These are phyloP conservation scores for Urocitellus parryii DNA, from an alignment of 2,113 vertebrate genomes.

Conservation along the genomic window DNA sequence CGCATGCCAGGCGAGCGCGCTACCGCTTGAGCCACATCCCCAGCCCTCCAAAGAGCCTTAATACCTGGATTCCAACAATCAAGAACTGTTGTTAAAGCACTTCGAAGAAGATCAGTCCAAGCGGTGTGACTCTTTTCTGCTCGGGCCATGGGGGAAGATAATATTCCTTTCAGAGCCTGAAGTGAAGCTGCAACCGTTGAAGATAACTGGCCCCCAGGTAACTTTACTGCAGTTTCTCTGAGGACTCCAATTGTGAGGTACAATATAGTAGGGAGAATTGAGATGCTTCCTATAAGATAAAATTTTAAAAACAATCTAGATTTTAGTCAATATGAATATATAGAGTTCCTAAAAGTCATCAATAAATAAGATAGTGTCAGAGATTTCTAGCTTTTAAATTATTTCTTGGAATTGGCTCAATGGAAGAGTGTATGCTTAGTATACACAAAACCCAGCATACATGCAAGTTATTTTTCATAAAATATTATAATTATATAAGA, in stretches of 20 bases:
- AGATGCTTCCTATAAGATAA: constrained; percentile 92
- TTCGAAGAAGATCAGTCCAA: constrained; percentile 92
- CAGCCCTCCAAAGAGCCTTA: not conserved
- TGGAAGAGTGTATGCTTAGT: not conserved
- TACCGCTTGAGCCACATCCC: too few relatives aligned
- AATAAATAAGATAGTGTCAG: not conserved
- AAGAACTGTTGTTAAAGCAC: constrained; percentile 91
- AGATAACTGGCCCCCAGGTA: constrained; percentile 81
- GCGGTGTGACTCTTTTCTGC: constrained; percentile 93
- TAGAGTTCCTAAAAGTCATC: not conserved
- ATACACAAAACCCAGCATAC: not conserved
- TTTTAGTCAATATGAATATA: not conserved
- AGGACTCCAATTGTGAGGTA: constrained; percentile 95
- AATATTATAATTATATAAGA: not conserved
- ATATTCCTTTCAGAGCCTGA: constrained; percentile 91
- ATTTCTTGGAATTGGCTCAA: not conserved
- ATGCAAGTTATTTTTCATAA: not conserved
- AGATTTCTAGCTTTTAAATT: constrained; percentile 1
- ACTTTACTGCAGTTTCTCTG: constrained; percentile 89
- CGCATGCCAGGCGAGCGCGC: too few relatives aligned
- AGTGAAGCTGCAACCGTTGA: constrained; percentile 89
- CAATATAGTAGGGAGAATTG: constrained; percentile 94
- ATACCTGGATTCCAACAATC: constrained; percentile 91
- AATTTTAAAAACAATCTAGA: not conserved
- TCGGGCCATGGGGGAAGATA: constrained; percentile 93